Percentiles rank a stretch among this genome's conserved stretches.
Evolutionary conservation across 1,140 invertebrate genomes (phyloP).

Genomic region (Brachionus rubens): DNA sequence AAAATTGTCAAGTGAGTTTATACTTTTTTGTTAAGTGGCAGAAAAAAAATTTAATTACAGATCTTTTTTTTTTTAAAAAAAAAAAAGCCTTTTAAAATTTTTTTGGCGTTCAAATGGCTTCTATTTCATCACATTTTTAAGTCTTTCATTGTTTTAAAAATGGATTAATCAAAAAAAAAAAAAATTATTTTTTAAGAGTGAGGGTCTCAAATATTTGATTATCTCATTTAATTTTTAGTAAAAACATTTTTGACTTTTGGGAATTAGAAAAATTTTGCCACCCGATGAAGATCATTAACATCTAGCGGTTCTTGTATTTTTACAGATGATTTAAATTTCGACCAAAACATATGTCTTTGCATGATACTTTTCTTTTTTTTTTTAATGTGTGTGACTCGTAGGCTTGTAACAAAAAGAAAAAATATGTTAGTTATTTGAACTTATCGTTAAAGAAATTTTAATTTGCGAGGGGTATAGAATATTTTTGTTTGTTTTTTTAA

Average conservation of each 20-base stretch:
- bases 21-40: no score
- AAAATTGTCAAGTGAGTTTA: no score
- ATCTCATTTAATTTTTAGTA: no score
- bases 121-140: conserved; percentile 4
- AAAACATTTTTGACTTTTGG: no score
- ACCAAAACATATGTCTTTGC: conserved; percentile 5
- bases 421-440: conserved; percentile 5
- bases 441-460: no score
- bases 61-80: background rate
- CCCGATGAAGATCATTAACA: background rate
- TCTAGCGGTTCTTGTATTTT: background rate
- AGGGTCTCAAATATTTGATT: no score
- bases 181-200: background rate
- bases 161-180: background rate
- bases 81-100: background rate
- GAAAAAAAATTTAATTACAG: background rate
- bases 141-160: background rate
- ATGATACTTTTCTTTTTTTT: no score
- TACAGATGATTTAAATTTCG: conserved; percentile 29
- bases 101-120: conserved; percentile 2
- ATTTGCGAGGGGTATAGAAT: no score
- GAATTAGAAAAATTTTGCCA: background rate
- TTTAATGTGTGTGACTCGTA: no score
- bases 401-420: no score
- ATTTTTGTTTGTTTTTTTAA: conserved; percentile 23